Evolutionary conservation across 2,797 vertebrate genomes (phyloP).

Genomic region (Amphiprion clarkii): DNA sequence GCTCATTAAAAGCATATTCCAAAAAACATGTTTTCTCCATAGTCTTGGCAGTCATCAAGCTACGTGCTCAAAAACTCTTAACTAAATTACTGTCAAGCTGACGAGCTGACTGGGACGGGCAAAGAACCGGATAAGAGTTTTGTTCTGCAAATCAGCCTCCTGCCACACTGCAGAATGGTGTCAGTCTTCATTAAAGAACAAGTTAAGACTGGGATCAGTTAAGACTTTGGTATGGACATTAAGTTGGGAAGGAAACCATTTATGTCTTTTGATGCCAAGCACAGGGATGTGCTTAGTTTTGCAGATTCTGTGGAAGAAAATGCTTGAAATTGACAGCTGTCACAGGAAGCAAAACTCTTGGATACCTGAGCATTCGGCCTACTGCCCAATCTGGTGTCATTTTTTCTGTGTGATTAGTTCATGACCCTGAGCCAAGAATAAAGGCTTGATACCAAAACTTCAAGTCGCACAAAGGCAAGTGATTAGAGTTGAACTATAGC

Average conservation of each 20-base stretch:
- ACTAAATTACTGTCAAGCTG: not conserved
- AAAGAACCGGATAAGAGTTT: not conserved
- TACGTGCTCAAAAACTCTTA: not conserved
- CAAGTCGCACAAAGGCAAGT: not conserved
- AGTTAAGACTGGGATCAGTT: not conserved
- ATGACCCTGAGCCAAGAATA: not conserved
- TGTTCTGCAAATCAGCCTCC: not conserved
- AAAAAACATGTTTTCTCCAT: not conserved
- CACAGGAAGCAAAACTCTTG: not conserved
- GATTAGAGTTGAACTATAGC: not conserved
- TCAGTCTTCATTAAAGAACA: not conserved
- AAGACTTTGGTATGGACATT: not conserved
- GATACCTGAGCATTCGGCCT: not conserved
- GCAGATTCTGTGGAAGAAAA: not conserved
- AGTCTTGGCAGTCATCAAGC: not conserved
- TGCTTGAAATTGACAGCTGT: slow-evolving; percentile 1
- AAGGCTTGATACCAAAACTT: not conserved
- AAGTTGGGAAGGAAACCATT: not conserved
- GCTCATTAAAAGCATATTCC: not conserved
- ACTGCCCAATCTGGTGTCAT: slow-evolving; percentile 8
- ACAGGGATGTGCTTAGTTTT: not conserved
- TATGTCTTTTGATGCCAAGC: not conserved
- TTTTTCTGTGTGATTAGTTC: slow-evolving; percentile 17
- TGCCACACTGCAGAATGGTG: not conserved
- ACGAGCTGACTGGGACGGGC: not conserved